Evolutionary conservation across 2,888 invertebrate species (phyloP).

Genomic region (Muscina levida): DNA sequence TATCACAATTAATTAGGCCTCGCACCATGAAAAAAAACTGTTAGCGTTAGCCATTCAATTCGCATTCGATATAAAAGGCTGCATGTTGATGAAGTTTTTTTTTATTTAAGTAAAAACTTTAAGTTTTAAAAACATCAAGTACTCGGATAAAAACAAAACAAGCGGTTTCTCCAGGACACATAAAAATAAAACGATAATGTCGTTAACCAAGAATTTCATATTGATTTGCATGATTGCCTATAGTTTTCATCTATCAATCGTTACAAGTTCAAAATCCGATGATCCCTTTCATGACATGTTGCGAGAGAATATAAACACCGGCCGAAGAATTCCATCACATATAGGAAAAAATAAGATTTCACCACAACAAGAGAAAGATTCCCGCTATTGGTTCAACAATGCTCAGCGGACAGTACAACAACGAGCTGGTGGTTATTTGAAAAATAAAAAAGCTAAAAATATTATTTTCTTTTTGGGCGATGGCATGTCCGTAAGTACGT

Average conservation of each 20-base stretch:
- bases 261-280: not conserved
- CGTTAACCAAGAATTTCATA: too few relatives aligned
- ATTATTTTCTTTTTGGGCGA: constrained; percentile 80
- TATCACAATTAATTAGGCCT: constrained; percentile 29
- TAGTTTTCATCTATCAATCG: not conserved
- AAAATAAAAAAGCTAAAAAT: constrained; percentile 71
- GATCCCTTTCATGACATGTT: constrained; percentile 55
- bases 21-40: constrained; percentile 1
- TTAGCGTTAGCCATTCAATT: not conserved
- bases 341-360: constrained; percentile 42
- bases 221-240: too few relatives aligned
- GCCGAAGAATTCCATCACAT: constrained; percentile 15
- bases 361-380: constrained; percentile 66
- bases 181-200: too few relatives aligned
- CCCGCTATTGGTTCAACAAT: constrained; percentile 69
- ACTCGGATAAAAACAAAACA: too few relatives aligned
- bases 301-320: constrained; percentile 5
- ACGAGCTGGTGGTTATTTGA: constrained; percentile 18
- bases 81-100: not conserved
- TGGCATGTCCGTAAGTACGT: constrained; percentile 87
- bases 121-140: too few relatives aligned
- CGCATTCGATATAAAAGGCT: not conserved
- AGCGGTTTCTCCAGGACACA: too few relatives aligned
- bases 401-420: constrained; percentile 65
- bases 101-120: not conserved